Evolutionary conservation across 2,888 invertebrate species (phyloP), one percentile per base, ranked within the genome.

Genomic region (Papilio protenor): DNA sequence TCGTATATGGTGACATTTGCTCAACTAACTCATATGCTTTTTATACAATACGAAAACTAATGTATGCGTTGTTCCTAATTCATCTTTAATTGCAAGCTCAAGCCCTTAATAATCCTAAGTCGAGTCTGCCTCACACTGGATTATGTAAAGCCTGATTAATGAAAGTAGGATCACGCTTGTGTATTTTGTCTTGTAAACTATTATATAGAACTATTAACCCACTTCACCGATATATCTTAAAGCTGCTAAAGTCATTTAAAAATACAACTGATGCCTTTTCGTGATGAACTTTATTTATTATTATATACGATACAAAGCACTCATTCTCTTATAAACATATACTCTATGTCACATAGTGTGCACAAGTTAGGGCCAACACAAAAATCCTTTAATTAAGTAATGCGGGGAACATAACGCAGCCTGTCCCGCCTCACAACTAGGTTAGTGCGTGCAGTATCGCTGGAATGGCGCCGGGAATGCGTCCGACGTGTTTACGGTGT

Each of bases 341-440:
- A 23, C 5, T 1, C 3, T 11, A 40, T n/a, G 40, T 66, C 40
- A 66, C 40, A 45, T 40, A n/a, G 1, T 64, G 66, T 40, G 40
- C 66, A 40, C 40, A 40, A 21, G 21, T 69, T 69, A 69, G n/a
- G 66, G 45, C 12, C 45, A n/a, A 45, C 66, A 45, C 66, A 69
- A 69, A 69, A 45, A 69, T 69, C 45, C 45, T 69, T 69, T 69
- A 69, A 69, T 69, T n/a, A 69, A 69, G 66, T 45, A 45, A 21
- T 45, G 66, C 21, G 1, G n/a, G n/a, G 66, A 21, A 69, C 45
- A 21, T 45, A 45, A 69, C n/a, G 45, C 40, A 11, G 45, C 21
- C 66, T 69, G 66, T n/a, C 66, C 66, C 21, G 45, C 33, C 10
- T 64, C 40, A 40, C 45, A 69, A 69, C 21, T n/a, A 69, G 40